Base-by-base conservation (phyloP, 2,888 invertebrate genomes). In the Lobophora halterata region DNA sequence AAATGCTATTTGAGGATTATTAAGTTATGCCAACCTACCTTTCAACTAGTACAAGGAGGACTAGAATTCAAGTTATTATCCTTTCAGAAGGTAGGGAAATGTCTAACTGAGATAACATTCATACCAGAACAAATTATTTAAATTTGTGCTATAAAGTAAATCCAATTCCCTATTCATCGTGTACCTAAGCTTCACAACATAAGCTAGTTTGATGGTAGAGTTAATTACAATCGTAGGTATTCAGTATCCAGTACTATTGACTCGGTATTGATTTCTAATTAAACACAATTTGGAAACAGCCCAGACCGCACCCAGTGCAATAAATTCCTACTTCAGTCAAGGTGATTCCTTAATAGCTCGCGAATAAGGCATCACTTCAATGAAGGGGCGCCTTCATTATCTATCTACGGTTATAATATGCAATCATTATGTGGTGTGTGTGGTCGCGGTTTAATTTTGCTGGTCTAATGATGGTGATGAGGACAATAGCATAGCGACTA, bases 391-490 rank as follows among this genome's bases (percentile, higher is more conserved):
- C 44, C 52, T 50, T 46, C 50, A 50, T 49, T 53, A 49, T 42
- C 44, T 33, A 12, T 42, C 33, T 45, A 43, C 18, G 41, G 40
- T 38, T 33, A 26, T 46, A 45, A 50, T 53, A 38, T 43, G 44
- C 41, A 40, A 38, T 46, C 11, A 48, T 49, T 50, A 46, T 46
- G 46, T 41, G 6, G 23, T 24, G 34, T 31, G 46, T 46, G 41
- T 41, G 41, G 33, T 46, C 48, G 31, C 43, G 13, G 55, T 50
- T 51, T 55, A 58, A 64, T 50, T 58, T 55, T 52, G 54, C 55
- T 51, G 39, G 53, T 55, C 58, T 57, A 69, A 73, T 68, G 65
- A 65, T 65, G 63, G 55, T 53, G 60, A 60, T 61, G 59, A 71
- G 74, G 73, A 77, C 68, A 62, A 68, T 44, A 49, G 41, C n/a